Evolutionary conservation across 2,888 invertebrate species (phyloP).

Genomic region (Leptinotarsa rubiginosa): DNA sequence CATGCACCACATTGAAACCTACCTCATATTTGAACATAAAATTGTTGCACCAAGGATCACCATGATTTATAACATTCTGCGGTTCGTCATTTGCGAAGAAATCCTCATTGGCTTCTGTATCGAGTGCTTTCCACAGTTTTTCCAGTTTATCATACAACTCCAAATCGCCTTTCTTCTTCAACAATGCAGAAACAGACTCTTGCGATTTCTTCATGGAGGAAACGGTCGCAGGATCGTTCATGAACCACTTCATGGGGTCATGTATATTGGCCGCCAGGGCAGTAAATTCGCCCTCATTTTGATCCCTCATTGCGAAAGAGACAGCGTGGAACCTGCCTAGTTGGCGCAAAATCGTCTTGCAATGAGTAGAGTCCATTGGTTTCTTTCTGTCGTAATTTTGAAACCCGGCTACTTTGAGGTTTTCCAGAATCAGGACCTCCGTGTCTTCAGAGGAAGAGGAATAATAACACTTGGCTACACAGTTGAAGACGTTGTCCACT

Average conservation of each 20-base stretch:
- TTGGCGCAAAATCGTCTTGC: conserved; percentile 37
- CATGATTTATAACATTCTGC: conserved; percentile 50
- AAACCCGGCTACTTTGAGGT: conserved; percentile 42
- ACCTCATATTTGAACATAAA: conserved; percentile 57
- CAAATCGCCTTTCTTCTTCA: conserved; percentile 16
- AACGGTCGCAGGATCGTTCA: neutral
- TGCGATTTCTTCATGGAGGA: neutral
- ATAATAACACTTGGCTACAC: conserved; percentile 44
- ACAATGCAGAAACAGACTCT: neutral
- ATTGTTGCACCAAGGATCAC: conserved; percentile 59
- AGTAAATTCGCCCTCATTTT: conserved; percentile 34
- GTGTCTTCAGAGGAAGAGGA: conserved; percentile 30
- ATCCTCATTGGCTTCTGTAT: conserved; percentile 24
- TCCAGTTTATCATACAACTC: conserved; percentile 26
- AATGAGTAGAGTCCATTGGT: conserved; percentile 43
- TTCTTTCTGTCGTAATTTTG: conserved; percentile 38
- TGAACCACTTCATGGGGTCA: conserved; percentile 7
- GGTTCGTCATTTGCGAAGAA: conserved; percentile 25
- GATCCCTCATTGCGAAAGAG: conserved; percentile 45
- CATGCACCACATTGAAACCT: conserved; percentile 28
- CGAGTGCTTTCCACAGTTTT: conserved; percentile 18
- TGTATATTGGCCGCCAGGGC: conserved; percentile 8
- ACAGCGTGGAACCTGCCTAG: conserved; percentile 47
- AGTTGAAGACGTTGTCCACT: conserved; percentile 30
- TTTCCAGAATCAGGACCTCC: conserved; percentile 44